phyloP scores from a whole-genome alignment of 2,888 invertebrate species.

The Callosobruchus maculatus region DNA sequence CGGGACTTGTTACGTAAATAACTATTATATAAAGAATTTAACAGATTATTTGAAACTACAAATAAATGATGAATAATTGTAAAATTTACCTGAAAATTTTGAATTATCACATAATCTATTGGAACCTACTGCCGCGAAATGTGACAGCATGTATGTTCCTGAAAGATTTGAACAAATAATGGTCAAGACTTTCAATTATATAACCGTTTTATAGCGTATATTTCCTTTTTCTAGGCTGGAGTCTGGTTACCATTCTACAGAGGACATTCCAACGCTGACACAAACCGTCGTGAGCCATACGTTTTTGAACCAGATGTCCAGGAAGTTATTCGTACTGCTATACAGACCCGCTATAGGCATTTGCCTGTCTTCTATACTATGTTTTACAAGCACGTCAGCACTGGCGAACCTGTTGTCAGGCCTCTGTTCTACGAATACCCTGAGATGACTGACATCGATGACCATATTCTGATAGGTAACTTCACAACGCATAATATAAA shows the following conservation, averaged over 20 bases:
- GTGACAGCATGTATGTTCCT: too few relatives aligned
- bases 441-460: constrained; percentile 71
- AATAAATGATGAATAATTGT: too few relatives aligned
- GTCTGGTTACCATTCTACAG: constrained; percentile 93
- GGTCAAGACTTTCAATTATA: too few relatives aligned
- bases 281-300: constrained; percentile 94
- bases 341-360: constrained; percentile 77
- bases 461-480: constrained; percentile 67
- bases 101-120: too few relatives aligned
- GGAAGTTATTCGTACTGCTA: constrained; percentile 57
- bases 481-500: too few relatives aligned
- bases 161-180: too few relatives aligned
- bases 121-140: too few relatives aligned
- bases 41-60: too few relatives aligned
- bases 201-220: too few relatives aligned
- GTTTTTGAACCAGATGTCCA: constrained; percentile 74
- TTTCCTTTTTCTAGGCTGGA: constrained; percentile 59
- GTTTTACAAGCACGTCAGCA: constrained; percentile 81
- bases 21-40: too few relatives aligned
- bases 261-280: constrained; percentile 91
- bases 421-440: constrained; percentile 90
- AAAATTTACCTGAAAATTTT: too few relatives aligned
- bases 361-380: constrained; percentile 87
- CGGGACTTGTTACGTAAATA: too few relatives aligned
- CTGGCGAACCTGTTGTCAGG: constrained; percentile 82